Percentiles rank a stretch among this genome's conserved stretches.
Conservation (phyloP, 2,797 vertebrate species). For the Notamacropus eugenii region DNA sequence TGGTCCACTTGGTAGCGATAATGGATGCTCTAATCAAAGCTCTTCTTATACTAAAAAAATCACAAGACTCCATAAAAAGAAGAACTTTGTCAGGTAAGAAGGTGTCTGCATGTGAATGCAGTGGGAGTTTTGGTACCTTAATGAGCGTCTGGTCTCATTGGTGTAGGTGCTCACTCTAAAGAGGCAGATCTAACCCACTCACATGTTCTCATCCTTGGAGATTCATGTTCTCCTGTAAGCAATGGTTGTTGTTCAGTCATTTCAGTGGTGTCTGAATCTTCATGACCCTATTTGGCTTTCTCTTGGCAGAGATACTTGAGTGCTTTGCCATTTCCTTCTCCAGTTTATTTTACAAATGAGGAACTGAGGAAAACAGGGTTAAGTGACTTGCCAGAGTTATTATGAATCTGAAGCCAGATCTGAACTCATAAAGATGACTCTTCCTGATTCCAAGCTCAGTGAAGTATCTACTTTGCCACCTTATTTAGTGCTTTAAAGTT, state of each 20-base stretch:
- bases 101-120: neutral
- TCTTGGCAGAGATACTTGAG: no score
- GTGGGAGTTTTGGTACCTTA: neutral
- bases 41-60: neutral
- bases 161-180: neutral
- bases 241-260: neutral
- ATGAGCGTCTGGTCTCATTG: neutral
- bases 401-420: no score
- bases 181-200: neutral
- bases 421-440: no score
- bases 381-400: no score
- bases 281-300: no score
- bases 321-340: no score
- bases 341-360: no score
- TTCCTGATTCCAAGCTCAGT: no score
- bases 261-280: no score
- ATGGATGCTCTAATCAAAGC: neutral
- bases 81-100: neutral
- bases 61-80: neutral
- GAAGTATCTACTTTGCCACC: neutral
- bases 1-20: neutral
- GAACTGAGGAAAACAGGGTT: no score
- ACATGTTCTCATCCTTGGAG: neutral
- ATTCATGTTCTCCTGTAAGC: neutral
- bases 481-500: neutral